Evolutionary conservation across 2,888 invertebrate species (phyloP).

Genomic region (Lithophane leautieri): DNA sequence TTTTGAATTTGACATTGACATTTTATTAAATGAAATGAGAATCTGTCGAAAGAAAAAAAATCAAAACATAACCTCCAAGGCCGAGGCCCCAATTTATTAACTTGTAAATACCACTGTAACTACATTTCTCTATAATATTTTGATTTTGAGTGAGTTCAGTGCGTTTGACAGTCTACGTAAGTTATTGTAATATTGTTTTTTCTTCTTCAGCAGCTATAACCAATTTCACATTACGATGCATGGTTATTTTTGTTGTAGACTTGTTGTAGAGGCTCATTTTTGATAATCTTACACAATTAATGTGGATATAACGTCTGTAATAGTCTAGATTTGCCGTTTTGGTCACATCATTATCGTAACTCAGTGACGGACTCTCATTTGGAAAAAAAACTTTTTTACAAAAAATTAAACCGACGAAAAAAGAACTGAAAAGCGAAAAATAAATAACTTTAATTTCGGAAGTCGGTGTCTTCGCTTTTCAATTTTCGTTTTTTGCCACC

Average conservation of each 20-base stretch:
- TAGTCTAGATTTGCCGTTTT: background rate
- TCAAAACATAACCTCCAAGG: background rate
- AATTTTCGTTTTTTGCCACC: too few species aligned
- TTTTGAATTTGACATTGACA: background rate
- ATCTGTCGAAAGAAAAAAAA: background rate
- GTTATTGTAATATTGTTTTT: background rate
- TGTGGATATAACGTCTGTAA: background rate
- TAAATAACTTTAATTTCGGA: too few species aligned
- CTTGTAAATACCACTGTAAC: background rate
- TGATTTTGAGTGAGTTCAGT: background rate
- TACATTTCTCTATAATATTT: background rate
- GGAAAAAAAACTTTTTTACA: too few species aligned
- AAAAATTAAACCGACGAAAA: too few species aligned
- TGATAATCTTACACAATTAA: too few species aligned
- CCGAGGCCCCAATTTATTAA: background rate
- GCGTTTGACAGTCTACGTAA: background rate
- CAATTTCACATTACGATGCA: background rate
- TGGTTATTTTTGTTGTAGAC: background rate
- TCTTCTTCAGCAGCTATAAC: background rate
- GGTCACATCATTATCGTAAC: too few species aligned
- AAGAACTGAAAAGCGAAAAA: too few species aligned
- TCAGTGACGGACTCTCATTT: background rate
- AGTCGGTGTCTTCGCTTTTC: too few species aligned
- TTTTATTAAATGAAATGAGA: too few species aligned
- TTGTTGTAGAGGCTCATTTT: background rate